phyloP scores from a whole-genome alignment of 2,888 invertebrate genomes.

The Heteromyza rotundicornis region DNA sequence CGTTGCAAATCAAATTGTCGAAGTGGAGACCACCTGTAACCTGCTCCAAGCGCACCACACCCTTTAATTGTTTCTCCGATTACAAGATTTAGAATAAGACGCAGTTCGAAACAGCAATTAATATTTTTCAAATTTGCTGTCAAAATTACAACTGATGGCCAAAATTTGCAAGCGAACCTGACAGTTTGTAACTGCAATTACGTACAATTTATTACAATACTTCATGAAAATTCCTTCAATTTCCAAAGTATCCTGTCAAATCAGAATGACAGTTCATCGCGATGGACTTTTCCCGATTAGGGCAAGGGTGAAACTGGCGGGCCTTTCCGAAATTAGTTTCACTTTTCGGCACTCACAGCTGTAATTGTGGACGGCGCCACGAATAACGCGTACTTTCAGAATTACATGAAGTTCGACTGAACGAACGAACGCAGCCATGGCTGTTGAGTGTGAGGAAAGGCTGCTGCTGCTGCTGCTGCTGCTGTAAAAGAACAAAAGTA shows the following conservation, averaged over 20 bases:
- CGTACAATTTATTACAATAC: not conserved
- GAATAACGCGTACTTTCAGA: not conserved
- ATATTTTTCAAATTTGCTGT: not conserved
- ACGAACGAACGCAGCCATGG: not conserved
- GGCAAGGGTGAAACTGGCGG: not conserved
- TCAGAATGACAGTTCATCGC: conserved; percentile 21
- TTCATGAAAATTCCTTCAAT: not conserved
- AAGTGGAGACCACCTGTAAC: too few species aligned
- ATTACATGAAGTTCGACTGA: not conserved
- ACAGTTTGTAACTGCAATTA: conserved; percentile 11
- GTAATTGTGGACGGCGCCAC: not conserved
- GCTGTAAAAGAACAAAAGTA: conserved; percentile 37
- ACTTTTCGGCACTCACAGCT: not conserved
- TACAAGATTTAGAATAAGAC: too few species aligned
- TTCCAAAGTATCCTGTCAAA: conserved; percentile 15
- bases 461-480: conserved; percentile 24
- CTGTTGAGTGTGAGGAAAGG: conserved; percentile 7
- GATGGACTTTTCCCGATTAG: conserved; percentile 1
- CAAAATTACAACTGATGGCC: not conserved
- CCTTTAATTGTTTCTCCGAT: too few species aligned
- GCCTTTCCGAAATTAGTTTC: too few species aligned
- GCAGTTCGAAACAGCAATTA: not conserved
- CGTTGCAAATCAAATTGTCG: too few species aligned
- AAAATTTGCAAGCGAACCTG: not conserved
- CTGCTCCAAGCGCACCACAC: too few species aligned